Evolutionary conservation across 92 coral and sea anemone genomes (phyloP).

Genomic region (Blastomussa wellsi): DNA sequence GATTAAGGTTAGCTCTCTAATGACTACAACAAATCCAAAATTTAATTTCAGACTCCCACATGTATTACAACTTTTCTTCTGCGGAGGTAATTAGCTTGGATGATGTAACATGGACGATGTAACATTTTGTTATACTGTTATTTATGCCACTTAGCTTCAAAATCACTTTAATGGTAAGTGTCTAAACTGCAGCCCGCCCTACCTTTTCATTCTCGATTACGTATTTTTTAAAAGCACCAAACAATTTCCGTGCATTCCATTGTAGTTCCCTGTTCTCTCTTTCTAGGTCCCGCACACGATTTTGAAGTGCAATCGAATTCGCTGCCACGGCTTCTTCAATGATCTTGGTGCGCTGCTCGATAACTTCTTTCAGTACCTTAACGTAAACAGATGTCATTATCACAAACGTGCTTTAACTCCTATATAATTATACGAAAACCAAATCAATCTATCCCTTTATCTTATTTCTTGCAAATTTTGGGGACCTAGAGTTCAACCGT

Average conservation of each 20-base stretch:
- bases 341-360: slow-evolving; percentile 50
- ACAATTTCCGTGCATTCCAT: slow-evolving; percentile 25
- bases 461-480: too few species aligned
- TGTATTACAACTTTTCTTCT: too few species aligned
- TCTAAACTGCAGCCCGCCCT: not conserved
- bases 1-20: too few species aligned
- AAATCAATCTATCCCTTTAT: too few species aligned
- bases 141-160: not conserved
- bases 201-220: slow-evolving; percentile 18
- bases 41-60: too few species aligned
- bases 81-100: too few species aligned
- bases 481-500: too few species aligned
- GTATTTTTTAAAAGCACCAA: slow-evolving; percentile 1
- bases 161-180: not conserved
- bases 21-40: too few species aligned
- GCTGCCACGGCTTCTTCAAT: slow-evolving; percentile 50
- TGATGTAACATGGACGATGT: too few species aligned
- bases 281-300: slow-evolving; percentile 49
- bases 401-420: not conserved
- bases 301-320: slow-evolving; percentile 26
- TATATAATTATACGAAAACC: too few species aligned
- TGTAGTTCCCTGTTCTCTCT: slow-evolving; percentile 58
- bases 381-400: not conserved
- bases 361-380: slow-evolving; percentile 62
- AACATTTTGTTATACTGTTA: not conserved